These are phyloP conservation scores for Ichneumoninae sp. DNA, from an alignment of 2,888 invertebrate species.

Conservation along the genomic window DNA sequence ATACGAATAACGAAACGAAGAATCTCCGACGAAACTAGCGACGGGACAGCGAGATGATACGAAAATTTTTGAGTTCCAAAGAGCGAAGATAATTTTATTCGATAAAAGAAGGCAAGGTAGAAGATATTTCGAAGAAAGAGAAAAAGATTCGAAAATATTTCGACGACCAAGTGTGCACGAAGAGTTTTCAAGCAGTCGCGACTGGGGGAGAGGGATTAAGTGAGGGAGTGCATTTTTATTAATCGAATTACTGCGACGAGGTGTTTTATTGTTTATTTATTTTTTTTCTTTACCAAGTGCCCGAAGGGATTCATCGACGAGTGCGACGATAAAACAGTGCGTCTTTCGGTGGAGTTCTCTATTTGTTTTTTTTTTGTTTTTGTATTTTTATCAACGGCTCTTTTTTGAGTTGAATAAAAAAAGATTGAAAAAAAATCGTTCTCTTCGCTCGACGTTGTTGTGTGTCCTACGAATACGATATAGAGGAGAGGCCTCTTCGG, in stretches of 20 bases:
- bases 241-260: constrained; percentile 27
- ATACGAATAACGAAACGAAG: neutral
- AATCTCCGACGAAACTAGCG: neutral
- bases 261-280: neutral
- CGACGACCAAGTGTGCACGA: neutral
- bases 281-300: constrained; percentile 5
- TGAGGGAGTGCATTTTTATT: constrained; percentile 10
- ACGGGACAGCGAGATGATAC: neutral
- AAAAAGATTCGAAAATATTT: neutral
- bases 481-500: constrained; percentile 12
- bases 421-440: constrained; percentile 13
- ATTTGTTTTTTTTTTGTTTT: constrained; percentile 3
- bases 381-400: neutral
- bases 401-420: constrained; percentile 1
- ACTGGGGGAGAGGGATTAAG: constrained; percentile 1
- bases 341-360: constrained; percentile 23
- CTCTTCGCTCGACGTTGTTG: constrained; percentile 36
- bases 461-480: constrained; percentile 33
- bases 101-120: too few relatives aligned
- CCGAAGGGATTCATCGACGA: constrained; percentile 27
- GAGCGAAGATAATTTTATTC: neutral
- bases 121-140: neutral
- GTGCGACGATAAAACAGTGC: constrained; percentile 35
- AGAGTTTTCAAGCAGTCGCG: neutral
- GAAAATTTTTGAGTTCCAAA: constrained; percentile 15